phyloP scores from a whole-genome alignment of 2,888 invertebrate species.

The Cryptophagus acutangulus region DNA sequence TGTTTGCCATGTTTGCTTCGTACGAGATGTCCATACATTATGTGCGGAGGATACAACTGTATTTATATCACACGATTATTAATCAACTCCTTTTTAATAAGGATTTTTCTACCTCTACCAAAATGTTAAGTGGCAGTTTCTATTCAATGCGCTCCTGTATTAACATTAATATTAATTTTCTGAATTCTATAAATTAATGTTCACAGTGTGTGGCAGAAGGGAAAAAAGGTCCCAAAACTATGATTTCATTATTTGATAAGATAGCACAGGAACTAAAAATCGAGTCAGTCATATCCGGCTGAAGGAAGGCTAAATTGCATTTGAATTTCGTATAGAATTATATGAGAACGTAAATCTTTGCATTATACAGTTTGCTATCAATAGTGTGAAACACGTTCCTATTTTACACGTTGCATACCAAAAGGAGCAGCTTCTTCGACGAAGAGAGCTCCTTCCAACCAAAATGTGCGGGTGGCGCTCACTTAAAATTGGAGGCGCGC shows the following conservation, averaged over 20 bases:
- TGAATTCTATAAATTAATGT: background rate
- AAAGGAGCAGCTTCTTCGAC: background rate
- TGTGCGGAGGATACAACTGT: no score
- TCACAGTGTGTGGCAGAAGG: no score
- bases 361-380: background rate
- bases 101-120: no score
- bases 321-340: slow-evolving; percentile 16
- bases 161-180: no score
- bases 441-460: background rate
- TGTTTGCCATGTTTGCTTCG: no score
- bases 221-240: slow-evolving; percentile 18
- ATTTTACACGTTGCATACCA: background rate
- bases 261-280: slow-evolving; percentile 27
- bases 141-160: no score
- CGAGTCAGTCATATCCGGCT: slow-evolving; percentile 28
- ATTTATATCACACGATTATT: no score
- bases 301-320: slow-evolving; percentile 30
- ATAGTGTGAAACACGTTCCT: background rate
- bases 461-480: slow-evolving; percentile 28
- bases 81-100: no score
- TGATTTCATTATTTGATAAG: slow-evolving; percentile 19
- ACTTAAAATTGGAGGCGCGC: slow-evolving; percentile 28
- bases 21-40: no score
- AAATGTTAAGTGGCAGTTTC: no score
- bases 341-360: background rate